Evolutionary conservation across 2,113 vertebrate genomes (phyloP), one percentile per base, ranked within the genome.

Genomic region (Smithornis capensis): DNA sequence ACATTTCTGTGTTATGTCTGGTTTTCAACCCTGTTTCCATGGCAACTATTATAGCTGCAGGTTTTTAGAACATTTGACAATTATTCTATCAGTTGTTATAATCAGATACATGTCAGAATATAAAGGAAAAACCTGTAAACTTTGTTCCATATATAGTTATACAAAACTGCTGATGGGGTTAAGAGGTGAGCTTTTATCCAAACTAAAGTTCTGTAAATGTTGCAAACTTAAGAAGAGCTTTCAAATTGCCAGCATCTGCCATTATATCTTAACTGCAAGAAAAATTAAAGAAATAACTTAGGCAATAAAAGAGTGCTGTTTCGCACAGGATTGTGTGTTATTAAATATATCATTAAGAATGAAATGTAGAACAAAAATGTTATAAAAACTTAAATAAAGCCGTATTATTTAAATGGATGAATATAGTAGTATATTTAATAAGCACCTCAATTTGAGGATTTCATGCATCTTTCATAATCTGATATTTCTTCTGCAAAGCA

Each of bases 21-120:
- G 31, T 91, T 87, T 55, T 73, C 12, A 89, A 38, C 83, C 31
- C 64, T 92, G 89, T 95, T 92, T 85, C 94, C 92, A 88, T 91
- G 52, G 92, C 45, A 91, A 95, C 83, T 81, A 55, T n/a, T 56
- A 59, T 24, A 91, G 45, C 59, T 75, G 40, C 7, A 74, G 31
- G 35, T 90, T 90, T 21, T 49, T 65, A 60, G 65, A 78, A 82
- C 5, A 6, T 63, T 87, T 87, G 19, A 44, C 33, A 83, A 82
- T 89, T 59, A 55, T 42, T 78, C 25, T 64, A 7, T 40, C 35
- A 9, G 13, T 83, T 86, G 53, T 64, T 70, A 44, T 52, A 89
- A 79, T 68, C 49, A 79, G 79, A 85, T 73, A 62, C 4, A 14
- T 27, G 8, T 37, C 33, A 59, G 12, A 88, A 74, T 33, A 62